Evolutionary conservation across 2,888 invertebrate genomes (phyloP), one percentile per base, ranked within the genome.

Genomic region (Prosopocoilus inquinatus): DNA sequence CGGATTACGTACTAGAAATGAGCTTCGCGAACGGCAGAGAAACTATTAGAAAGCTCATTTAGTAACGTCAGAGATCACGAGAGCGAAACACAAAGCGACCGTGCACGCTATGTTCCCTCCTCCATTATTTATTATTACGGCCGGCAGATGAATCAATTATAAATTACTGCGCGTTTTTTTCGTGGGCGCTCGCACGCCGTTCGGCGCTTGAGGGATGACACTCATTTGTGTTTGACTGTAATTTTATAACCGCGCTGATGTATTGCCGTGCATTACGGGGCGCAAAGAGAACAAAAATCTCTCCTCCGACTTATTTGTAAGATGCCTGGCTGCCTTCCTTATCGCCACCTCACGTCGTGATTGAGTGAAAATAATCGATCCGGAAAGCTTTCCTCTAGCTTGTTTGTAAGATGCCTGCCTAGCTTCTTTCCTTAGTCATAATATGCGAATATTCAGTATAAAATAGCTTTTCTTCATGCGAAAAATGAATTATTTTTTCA

Each of bases 221-320:
- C 15, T 41, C 41, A 41, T 41, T 41, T 41, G 41, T n/a, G 13
- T 11, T 41, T 41, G 41, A 41, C 41, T 41, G 41, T 41, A 41
- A 41, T 41, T 41, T 41, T 41, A 41, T 41, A 13, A 41, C 16
- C 16, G 41, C 15, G 41, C 16, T 41, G 41, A 41, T 41, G 41
- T 41, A 16, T n/a, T 15, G 7, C 38, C 13, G 41, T 16, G n/a
- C 15, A 41, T 41, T 41, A 16, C 16, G 41, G 41, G 9, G 5
- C 20, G 20, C 20, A 28, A 28, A 28, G 20, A 28, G 7, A 28
- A 28, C 20, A 28, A 28, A 38, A 41, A 15, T 41, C 41, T 12
- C 15, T 41, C 41, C 41, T 41, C 41, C 9, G 7, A 7, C 7
- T 16, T 41, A 38, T 38, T 38, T 7, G 9, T 41, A 15, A 41